Percentiles rank a stretch among this genome's conserved stretches.
Evolutionary conservation across 1,140 invertebrate species (phyloP).

Genomic region (Stegodyphus mimosarum): DNA sequence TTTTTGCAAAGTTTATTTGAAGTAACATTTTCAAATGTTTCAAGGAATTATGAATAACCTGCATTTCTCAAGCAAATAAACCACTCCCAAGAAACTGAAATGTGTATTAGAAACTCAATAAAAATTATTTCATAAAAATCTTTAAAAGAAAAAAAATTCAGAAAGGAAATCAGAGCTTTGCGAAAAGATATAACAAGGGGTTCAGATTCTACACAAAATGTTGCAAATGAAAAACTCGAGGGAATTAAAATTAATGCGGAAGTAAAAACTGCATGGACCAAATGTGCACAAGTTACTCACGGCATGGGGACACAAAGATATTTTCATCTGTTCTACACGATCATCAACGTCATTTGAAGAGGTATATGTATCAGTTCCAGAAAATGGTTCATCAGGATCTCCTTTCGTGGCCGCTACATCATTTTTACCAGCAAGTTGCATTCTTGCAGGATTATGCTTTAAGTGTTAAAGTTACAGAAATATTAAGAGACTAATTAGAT

Average conservation of each 20-base stretch:
- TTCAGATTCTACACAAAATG: too few species aligned
- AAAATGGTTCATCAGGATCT: slow-evolving; percentile 45
- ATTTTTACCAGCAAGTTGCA: slow-evolving; percentile 54
- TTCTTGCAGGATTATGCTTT: slow-evolving; percentile 58
- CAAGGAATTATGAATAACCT: too few species aligned
- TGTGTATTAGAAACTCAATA: too few species aligned
- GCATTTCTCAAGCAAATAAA: too few species aligned
- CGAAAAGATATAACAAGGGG: too few species aligned
- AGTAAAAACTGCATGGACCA: not conserved
- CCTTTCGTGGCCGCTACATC: slow-evolving; percentile 32
- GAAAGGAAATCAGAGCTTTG: too few species aligned
- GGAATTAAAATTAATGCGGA: not conserved
- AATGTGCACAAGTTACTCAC: slow-evolving; percentile 38
- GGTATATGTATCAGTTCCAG: slow-evolving; percentile 47
- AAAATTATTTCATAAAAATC: too few species aligned
- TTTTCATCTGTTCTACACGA: slow-evolving; percentile 59
- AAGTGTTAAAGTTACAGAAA: slow-evolving; percentile 30
- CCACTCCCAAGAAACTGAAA: too few species aligned
- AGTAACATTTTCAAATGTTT: too few species aligned
- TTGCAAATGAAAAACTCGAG: too few species aligned
- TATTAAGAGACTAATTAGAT: not conserved
- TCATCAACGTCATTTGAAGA: slow-evolving; percentile 38
- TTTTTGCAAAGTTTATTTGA: too few species aligned
- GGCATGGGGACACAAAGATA: slow-evolving; percentile 55
- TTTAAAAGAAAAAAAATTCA: too few species aligned